These are phyloP conservation scores for Eupithecia subumbrata DNA, from an alignment of 2,888 invertebrate species.

Conservation along the genomic window DNA sequence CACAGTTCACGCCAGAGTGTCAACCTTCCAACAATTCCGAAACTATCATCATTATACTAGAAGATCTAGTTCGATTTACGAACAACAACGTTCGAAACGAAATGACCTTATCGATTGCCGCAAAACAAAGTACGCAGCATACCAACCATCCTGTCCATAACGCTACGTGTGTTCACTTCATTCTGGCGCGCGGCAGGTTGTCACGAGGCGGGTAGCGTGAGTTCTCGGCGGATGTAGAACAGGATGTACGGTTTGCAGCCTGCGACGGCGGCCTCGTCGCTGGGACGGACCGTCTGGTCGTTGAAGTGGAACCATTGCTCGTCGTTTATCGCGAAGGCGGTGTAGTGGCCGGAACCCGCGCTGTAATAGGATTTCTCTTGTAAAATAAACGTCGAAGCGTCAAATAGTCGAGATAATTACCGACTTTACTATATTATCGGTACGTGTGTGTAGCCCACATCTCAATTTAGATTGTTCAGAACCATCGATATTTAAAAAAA, in stretches of 20 bases:
- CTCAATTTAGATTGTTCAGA: too few species aligned
- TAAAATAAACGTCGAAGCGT: background rate
- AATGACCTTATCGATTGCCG: slow-evolving; percentile 9
- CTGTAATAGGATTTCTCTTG: slow-evolving; percentile 71
- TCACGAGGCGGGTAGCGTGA: slow-evolving; percentile 67
- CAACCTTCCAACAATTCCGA: background rate
- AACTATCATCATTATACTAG: background rate
- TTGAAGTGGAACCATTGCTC: slow-evolving; percentile 94
- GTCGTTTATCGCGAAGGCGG: slow-evolving; percentile 91
- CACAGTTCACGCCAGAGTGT: background rate
- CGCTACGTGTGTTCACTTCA: background rate
- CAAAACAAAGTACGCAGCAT: slow-evolving; percentile 16
- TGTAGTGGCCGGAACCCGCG: slow-evolving; percentile 93
- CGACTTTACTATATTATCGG: too few species aligned
- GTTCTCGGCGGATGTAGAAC: slow-evolving; percentile 91
- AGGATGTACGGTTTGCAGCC: slow-evolving; percentile 93
- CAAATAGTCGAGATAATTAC: background rate
- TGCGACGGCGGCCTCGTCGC: slow-evolving; percentile 87
- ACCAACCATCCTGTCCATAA: background rate
- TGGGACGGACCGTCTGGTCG: slow-evolving; percentile 91
- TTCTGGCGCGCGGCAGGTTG: slow-evolving; percentile 28
- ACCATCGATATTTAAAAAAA: too few species aligned
- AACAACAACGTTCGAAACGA: background rate
- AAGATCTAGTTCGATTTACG: background rate
- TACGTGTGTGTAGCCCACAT: too few species aligned